These are phyloP conservation scores for Nephrotoma flavescens DNA, from an alignment of 2,888 invertebrate species.

Conservation along the genomic window DNA sequence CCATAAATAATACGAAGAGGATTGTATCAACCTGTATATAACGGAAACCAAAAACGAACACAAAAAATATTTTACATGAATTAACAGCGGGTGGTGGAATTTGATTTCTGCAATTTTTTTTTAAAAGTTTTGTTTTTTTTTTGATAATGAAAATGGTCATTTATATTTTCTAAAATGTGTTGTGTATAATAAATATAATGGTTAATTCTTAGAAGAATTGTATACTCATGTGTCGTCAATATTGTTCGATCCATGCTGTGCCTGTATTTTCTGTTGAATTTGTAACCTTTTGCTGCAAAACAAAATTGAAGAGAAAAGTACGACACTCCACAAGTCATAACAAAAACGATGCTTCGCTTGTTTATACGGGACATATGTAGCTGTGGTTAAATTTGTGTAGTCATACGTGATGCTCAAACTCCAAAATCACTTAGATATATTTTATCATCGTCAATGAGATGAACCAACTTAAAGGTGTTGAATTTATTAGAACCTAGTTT, in stretches of 20 bases:
- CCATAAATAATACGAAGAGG: neutral
- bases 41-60: neutral
- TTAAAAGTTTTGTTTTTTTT: neutral
- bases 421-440: too few relatives aligned
- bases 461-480: too few relatives aligned
- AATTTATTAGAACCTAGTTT: too few relatives aligned
- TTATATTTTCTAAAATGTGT: neutral
- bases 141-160: neutral
- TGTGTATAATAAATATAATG: neutral
- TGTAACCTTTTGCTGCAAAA: neutral
- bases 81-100: neutral
- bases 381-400: too few relatives aligned
- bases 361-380: too few relatives aligned
- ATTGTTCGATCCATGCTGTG: slow-evolving; percentile 1
- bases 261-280: neutral
- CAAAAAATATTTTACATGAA: neutral
- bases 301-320: neutral
- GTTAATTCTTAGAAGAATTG: neutral
- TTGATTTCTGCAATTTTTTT: neutral
- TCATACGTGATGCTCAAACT: too few relatives aligned
- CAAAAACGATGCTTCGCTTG: neutral
- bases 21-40: neutral
- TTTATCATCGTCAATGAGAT: too few relatives aligned
- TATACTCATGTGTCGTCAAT: neutral
- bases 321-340: neutral